phyloP scores from a whole-genome alignment of 1,140 invertebrate species.

The Euwallacea fornicatus region DNA sequence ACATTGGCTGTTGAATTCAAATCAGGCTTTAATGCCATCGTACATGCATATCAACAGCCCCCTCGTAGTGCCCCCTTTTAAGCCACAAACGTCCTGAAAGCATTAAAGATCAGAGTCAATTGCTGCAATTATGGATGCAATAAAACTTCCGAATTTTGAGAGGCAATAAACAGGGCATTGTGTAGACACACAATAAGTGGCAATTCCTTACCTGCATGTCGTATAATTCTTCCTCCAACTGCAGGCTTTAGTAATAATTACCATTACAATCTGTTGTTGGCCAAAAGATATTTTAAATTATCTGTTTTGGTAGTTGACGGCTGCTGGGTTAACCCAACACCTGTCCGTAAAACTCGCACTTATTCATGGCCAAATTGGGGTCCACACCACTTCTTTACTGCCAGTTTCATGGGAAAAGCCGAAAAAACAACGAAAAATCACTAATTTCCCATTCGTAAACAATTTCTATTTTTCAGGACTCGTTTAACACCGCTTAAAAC shows the following conservation, averaged over 20 bases:
- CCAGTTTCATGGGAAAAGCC: constrained; percentile 24
- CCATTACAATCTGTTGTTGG: constrained; percentile 51
- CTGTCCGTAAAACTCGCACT: constrained; percentile 48
- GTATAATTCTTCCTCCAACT: constrained; percentile 48
- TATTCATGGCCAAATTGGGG: constrained; percentile 45
- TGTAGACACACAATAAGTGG: constrained; percentile 10
- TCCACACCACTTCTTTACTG: constrained; percentile 32
- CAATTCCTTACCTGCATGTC: constrained; percentile 52
- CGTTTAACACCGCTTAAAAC: constrained; percentile 48
- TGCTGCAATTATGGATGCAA: constrained; percentile 34
- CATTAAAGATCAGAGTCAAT: constrained; percentile 32
- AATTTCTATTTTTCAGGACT: constrained; percentile 43
- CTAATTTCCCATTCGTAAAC: constrained; percentile 36
- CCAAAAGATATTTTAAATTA: constrained; percentile 36
- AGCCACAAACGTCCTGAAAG: constrained; percentile 49
- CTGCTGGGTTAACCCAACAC: constrained; percentile 50
- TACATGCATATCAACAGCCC: constrained; percentile 54
- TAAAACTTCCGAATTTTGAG: constrained; percentile 34
- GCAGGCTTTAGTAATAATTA: constrained; percentile 46
- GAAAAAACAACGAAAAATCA: constrained; percentile 32
- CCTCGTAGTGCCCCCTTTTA: constrained; percentile 49
- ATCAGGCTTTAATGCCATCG: constrained; percentile 56
- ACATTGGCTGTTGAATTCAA: constrained; percentile 51
- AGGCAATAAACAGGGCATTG: background rate
- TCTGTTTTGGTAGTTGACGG: constrained; percentile 43